Evolutionary conservation across 1,140 invertebrate genomes (phyloP), one percentile per base, ranked within the genome.

Genomic region (Euglossa dilemma): DNA sequence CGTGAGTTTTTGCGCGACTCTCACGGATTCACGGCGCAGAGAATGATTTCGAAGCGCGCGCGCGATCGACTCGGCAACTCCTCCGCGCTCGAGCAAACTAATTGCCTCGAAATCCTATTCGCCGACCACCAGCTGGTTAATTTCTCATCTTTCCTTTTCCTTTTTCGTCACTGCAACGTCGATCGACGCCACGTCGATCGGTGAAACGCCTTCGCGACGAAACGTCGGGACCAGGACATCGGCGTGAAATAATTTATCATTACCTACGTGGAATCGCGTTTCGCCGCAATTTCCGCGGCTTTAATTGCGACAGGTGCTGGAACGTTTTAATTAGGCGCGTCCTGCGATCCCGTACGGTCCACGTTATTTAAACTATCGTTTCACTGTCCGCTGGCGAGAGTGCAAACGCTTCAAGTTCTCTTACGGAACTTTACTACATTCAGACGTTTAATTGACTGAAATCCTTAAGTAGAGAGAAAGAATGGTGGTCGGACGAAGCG

Each of bases 1-100:
- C 20, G n/a, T 57, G n/a, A 57, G 52, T 67, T 76, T 82, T 82
- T 76, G 69, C 70, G 23, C 43, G 43, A 45, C 23, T 47, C 64
- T 6, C 43, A 11, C n/a, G 3, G 20, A n/a, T 23, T 20, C 28
- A 16, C 43, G 45, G 45, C 54, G 7, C 4, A 16, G 25, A 73
- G 61, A 56, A 66, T 54, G 71, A 81, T 66, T 81, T 66, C 28
- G 4, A n/a, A 36, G 36, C 43, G 59, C 20, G 23, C 25, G 20
- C 45, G 57, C 25, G 0, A 2, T 36, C 57, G 14, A 71, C 47
- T 56, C 54, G 47, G 47, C 28, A 52, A n/a, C 63, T 52, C 47
- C 14, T 2, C n/a, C 4, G n/a, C 36, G 5, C 23, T 23, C n/a
- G 6, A 45, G 25, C 8, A 47, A 70, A 57, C 43, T 69, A 71